Percentiles rank a stretch among this genome's conserved stretches.
These are phyloP conservation scores for Microcaecilia unicolor DNA, from an alignment of 2,797 vertebrate genomes.

Conservation along the genomic window DNA sequence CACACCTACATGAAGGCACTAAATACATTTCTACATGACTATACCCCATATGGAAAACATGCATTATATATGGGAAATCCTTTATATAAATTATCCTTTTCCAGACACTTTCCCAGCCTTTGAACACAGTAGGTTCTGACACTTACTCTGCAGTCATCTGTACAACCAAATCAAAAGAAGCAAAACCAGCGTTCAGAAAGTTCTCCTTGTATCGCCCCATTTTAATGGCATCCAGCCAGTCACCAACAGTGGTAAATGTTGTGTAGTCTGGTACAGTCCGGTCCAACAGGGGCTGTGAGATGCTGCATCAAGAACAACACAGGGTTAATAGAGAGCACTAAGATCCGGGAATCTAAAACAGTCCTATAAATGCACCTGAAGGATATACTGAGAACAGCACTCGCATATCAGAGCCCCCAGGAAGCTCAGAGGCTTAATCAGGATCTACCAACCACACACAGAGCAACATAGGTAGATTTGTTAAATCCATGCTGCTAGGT, in stretches of 20 bases:
- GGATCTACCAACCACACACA: no score
- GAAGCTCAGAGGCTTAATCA: no score
- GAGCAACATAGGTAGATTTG: no score
- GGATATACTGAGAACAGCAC: no score
- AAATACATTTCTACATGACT: no score
- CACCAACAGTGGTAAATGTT: slow-evolving; percentile 95
- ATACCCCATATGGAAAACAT: no score
- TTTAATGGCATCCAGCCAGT: slow-evolving; percentile 98
- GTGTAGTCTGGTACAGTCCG: slow-evolving; percentile 95
- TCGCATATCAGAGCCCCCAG: no score
- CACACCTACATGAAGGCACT: no score
- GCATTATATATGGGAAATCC: slow-evolving; percentile 14
- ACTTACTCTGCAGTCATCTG: slow-evolving; percentile 89
- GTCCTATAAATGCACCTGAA: no score
- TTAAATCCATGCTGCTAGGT: no score
- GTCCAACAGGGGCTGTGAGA: slow-evolving; percentile 94
- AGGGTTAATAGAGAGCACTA: slow-evolving; percentile 50
- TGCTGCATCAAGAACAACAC: slow-evolving; percentile 58
- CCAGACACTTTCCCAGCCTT: no score
- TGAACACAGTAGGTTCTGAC: no score
- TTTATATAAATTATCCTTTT: background rate
- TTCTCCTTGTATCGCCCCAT: slow-evolving; percentile 98
- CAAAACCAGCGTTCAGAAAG: slow-evolving; percentile 92
- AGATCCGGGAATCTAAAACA: slow-evolving; percentile 20
- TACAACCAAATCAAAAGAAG: slow-evolving; percentile 94